Percentiles rank a stretch among this genome's conserved stretches.
Conservation (phyloP, 2,888 invertebrate genomes). For the Agriopis leucophaearia region DNA sequence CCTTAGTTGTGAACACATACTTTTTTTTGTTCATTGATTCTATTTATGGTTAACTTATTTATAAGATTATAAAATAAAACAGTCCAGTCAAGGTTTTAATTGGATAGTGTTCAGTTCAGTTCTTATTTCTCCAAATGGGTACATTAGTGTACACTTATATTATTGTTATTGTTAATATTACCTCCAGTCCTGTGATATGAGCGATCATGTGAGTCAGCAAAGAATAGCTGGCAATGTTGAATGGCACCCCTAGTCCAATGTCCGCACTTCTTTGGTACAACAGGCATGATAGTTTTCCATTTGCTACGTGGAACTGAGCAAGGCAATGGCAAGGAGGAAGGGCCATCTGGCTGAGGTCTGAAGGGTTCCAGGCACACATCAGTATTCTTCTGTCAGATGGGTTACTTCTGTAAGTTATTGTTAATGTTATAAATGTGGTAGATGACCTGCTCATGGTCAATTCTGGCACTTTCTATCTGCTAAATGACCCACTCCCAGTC, state of each 20-base stretch:
- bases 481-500: no score
- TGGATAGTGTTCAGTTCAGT: no score
- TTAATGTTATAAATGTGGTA: no score
- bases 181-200: constrained; percentile 95
- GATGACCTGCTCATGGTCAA: no score
- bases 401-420: constrained; percentile 80
- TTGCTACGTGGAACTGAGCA: constrained; percentile 96
- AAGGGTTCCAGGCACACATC: constrained; percentile 98
- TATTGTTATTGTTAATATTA: constrained; percentile 60
- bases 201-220: constrained; percentile 98
- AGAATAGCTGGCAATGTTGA: constrained; percentile 99
- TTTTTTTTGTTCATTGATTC: no score
- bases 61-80: no score
- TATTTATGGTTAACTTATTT: no score
- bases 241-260: constrained; percentile 99
- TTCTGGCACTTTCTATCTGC: no score
- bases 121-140: no score
- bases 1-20: no score
- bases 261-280: constrained; percentile 98
- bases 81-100: no score
- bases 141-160: no score
- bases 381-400: constrained; percentile 96
- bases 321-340: constrained; percentile 98
- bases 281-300: constrained; percentile 94
- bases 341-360: constrained; percentile 96